Evolutionary conservation across 37 sponge, comb jelly and placozoan species (phyloP), one percentile per base, ranked within the genome.

Genomic region (Spongilla lacustris): DNA sequence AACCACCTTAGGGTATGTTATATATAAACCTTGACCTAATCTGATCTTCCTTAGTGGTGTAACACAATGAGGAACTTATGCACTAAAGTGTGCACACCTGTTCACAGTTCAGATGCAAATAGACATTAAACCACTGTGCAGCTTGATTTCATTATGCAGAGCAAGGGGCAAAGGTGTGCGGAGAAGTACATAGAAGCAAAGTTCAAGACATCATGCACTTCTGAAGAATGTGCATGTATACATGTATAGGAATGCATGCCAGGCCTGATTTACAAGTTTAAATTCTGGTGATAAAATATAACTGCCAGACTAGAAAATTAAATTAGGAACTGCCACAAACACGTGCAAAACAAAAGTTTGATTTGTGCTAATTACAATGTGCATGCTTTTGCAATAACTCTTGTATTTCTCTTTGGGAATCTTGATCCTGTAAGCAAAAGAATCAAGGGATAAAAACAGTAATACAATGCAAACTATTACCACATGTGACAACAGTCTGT

Each of bases 141-240:
- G 90, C 50, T 38, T 98, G 87, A 74, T 96, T 17, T 93, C 89
- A 23, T 88, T 96, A 87, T 96, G 98, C 21, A 80, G 81, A 29
- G 95, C 96, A n/a, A 74, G 96, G 84, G 98, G 98, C 17, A 90
- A 94, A 24, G 91, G 86, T 21, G 92, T 90, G 36, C 88, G 69
- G 98, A 96, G 72, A 96, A 94, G 72, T 88, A 96, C 49, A 95
- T 98, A 33, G 98, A 98, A 69, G 76, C 83, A 41, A 96, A 94
- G 87, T 98, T 94, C 86, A 92, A 98, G 83, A 89, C 92, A 30
- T n/a, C n/a, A n/a, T n/a, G 76, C 38, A 2, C 74, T 96, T 11
- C 84, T 98, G 67, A 96, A 92, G 85, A 73, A 87, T 26, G 92
- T 98, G 21, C 94, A 94, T 49, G 95, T 95, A 87, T 93, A 93